Base-by-base conservation (phyloP, 2,888 invertebrate genomes). In the Stegana nigrithorax region DNA sequence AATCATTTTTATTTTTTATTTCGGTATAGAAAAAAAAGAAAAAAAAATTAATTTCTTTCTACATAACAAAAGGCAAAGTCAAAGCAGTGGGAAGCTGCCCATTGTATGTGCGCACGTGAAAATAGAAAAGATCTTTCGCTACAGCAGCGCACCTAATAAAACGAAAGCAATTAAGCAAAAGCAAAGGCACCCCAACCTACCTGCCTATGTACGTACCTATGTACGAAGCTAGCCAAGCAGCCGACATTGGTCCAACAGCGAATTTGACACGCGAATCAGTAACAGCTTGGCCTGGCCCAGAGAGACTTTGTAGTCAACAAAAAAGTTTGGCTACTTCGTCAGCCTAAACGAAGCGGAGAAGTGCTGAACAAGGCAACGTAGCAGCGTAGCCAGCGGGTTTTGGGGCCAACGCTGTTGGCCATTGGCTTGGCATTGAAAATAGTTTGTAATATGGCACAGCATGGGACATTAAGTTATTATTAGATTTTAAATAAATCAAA, bases 131-230 rank as follows among this genome's bases (percentile, higher is more conserved):
- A 26, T 51, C 51, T 51, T 51, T 51, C 29, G 51, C 17, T 29
- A 51, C 51, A 51, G 27, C 51, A 51, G 17, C 51, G 36, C n/a
- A 44, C 19, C 75, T 75, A 78, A 76, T 76, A 77, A 75, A 78
- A 75, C 78, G 78, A 80, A 77, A 80, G 75, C 75, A 76, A 76
- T 76, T 76, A 76, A 76, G 80, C n/a, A n/a, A n/a, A 79, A 75
- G 78, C 78, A 78, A 76, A 76, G 74, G 68, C 71, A 53, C 62
- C 66, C 45, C 53, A 39, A 39, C 6, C 29, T 29, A 29, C 39
- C 39, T 10, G 17, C 8, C 39, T n/a, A n/a, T n/a, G 10, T 39
- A 39, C 36, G 14, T 36, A 36, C 39, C n/a, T 39, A n/a, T 14
- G n/a, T 39, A 39, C 39, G 6, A 32, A 32, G 6, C 39, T 39